A percentile compares a stretch with the other conserved stretches of the same genome.
Evolutionary conservation across 2,113 vertebrate genomes (phyloP).

Genomic region (Caretta caretta): DNA sequence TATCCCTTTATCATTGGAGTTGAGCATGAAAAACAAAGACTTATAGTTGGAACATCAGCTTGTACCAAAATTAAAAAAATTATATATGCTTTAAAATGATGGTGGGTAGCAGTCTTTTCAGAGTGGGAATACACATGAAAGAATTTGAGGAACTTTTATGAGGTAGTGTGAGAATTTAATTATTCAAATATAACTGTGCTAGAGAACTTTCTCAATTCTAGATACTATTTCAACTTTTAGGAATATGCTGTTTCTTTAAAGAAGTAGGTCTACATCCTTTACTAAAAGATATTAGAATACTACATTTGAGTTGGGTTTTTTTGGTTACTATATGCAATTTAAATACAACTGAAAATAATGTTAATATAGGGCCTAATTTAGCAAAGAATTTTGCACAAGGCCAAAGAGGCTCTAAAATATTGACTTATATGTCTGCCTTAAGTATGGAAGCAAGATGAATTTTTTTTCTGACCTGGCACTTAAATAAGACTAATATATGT

Average conservation of each 20-base stretch:
- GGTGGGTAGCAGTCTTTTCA: background rate
- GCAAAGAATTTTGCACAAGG: background rate
- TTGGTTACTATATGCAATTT: background rate
- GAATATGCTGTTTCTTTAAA: background rate
- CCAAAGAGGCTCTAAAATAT: background rate
- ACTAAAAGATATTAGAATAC: background rate
- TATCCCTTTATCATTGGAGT: background rate
- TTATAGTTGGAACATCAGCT: conserved; percentile 27
- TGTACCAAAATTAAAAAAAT: conserved; percentile 29
- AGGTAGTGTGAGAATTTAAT: background rate
- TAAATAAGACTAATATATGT: background rate
- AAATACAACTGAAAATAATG: background rate
- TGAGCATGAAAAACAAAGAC: background rate
- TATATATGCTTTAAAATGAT: conserved; percentile 38
- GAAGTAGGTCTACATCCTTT: background rate
- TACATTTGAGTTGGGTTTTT: background rate
- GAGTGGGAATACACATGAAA: background rate
- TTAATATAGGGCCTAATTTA: rapidly evolving
- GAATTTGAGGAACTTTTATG: background rate
- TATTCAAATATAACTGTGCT: background rate
- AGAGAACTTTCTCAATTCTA: background rate
- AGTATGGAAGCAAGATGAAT: background rate
- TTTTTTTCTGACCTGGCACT: background rate
- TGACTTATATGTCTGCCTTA: background rate
- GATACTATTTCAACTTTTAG: background rate